Evolutionary conservation across 2,888 invertebrate genomes (phyloP).

Genomic region (Eristalis pertinax): DNA sequence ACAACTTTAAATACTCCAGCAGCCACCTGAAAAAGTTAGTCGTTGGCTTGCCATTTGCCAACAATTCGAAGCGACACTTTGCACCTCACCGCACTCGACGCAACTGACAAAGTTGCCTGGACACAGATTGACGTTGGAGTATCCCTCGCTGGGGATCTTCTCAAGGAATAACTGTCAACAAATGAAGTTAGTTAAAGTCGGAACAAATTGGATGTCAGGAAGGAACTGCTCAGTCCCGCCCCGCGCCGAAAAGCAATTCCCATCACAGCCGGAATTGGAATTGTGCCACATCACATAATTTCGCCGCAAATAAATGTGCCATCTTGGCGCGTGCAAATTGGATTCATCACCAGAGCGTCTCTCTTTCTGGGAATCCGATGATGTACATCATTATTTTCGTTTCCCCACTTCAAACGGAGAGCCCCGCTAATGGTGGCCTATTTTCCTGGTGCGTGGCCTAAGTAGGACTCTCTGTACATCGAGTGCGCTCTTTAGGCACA

Average conservation of each 20-base stretch:
- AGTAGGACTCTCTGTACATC: slow-evolving; percentile 13
- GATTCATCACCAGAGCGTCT: slow-evolving; percentile 19
- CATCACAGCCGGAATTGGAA: neutral
- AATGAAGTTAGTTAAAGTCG: neutral
- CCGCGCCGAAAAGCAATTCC: neutral
- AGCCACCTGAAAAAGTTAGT: neutral
- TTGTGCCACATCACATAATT: neutral
- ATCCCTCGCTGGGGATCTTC: neutral
- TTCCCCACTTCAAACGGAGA: neutral
- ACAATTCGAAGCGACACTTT: neutral
- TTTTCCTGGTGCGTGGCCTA: slow-evolving; percentile 2
- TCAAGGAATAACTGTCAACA: neutral
- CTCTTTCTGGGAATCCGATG: slow-evolving; percentile 10
- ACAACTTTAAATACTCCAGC: neutral
- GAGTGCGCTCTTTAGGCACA: neutral
- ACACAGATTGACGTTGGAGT: neutral
- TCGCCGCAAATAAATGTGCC: neutral
- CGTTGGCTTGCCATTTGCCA: neutral
- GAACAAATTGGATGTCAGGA: neutral
- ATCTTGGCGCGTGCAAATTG: slow-evolving; percentile 27
- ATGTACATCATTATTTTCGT: slow-evolving; percentile 35
- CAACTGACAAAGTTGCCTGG: neutral
- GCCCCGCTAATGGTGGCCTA: slow-evolving; percentile 25
- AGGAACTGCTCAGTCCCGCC: neutral
- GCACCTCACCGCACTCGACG: neutral